Percentiles rank a stretch among this genome's conserved stretches.
Conservation (phyloP, 2,113 vertebrate genomes). For the Acrocephalus arundinaceus region DNA sequence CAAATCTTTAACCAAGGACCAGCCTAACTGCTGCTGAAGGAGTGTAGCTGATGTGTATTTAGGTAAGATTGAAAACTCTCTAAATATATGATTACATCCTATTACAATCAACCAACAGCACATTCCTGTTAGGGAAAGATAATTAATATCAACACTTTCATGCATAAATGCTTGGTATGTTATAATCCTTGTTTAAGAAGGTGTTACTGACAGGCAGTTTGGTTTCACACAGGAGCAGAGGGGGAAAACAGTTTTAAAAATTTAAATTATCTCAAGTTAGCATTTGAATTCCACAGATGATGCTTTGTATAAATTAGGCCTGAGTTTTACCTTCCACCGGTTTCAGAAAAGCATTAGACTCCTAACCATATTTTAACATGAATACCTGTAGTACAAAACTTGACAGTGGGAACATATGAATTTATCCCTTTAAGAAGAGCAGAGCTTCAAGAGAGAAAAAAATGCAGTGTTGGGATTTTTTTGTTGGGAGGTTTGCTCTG, state of each 20-base stretch:
- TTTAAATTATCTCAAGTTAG: neutral
- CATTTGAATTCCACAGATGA: neutral
- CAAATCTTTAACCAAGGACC: neutral
- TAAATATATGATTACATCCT: neutral
- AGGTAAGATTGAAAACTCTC: neutral
- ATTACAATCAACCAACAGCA: neutral
- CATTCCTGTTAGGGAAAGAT: neutral
- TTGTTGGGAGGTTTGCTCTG: neutral
- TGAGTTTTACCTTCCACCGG: neutral
- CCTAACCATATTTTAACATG: neutral
- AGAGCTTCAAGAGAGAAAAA: neutral
- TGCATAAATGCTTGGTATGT: neutral
- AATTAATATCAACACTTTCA: neutral
- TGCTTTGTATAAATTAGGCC: neutral
- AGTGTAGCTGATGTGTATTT: neutral
- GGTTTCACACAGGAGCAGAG: neutral
- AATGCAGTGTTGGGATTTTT: neutral
- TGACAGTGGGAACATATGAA: neutral
- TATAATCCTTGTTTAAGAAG: constrained; percentile 10
- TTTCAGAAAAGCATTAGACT: neutral
- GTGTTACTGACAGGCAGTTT: neutral
- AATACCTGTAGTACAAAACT: neutral
- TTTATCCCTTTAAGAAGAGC: neutral
- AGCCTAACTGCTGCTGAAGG: neutral
- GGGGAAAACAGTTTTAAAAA: neutral